Evolutionary conservation across 2,113 vertebrate species (phyloP).

Genomic region (Maccullochella peelii): DNA sequence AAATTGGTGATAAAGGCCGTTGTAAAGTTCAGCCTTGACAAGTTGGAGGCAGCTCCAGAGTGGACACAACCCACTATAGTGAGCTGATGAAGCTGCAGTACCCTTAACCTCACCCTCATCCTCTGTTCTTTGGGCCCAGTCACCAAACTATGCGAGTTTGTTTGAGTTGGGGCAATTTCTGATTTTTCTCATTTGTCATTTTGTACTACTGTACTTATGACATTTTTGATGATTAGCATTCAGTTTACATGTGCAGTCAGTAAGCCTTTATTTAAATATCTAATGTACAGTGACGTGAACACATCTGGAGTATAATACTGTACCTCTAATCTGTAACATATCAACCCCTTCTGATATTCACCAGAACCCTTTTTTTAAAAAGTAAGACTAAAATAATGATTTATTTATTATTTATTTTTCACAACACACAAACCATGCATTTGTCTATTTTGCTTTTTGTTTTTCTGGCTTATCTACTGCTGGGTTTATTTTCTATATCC

Average conservation of each 20-base stretch:
- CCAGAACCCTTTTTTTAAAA: background rate
- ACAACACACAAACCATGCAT: background rate
- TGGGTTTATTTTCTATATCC: background rate
- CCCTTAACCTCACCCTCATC: background rate
- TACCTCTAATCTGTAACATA: background rate
- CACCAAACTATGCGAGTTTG: background rate
- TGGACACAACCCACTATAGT: background rate
- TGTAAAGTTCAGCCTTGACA: conserved; percentile 5
- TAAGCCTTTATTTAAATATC: background rate
- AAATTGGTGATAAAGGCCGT: conserved; percentile 17
- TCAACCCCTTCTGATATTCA: too few species aligned
- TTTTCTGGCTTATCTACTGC: too few species aligned
- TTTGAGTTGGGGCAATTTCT: background rate
- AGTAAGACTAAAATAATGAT: background rate
- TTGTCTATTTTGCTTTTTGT: background rate
- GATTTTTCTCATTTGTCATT: background rate
- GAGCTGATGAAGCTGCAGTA: background rate
- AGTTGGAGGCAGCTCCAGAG: background rate
- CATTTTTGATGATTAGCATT: background rate
- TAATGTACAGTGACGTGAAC: background rate
- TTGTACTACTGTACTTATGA: background rate
- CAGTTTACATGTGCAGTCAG: background rate
- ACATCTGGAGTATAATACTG: background rate
- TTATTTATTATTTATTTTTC: background rate
- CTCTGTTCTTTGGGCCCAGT: background rate